phyloP scores from a whole-genome alignment of 1,140 invertebrate species.

The Vanessa tameamea region DNA sequence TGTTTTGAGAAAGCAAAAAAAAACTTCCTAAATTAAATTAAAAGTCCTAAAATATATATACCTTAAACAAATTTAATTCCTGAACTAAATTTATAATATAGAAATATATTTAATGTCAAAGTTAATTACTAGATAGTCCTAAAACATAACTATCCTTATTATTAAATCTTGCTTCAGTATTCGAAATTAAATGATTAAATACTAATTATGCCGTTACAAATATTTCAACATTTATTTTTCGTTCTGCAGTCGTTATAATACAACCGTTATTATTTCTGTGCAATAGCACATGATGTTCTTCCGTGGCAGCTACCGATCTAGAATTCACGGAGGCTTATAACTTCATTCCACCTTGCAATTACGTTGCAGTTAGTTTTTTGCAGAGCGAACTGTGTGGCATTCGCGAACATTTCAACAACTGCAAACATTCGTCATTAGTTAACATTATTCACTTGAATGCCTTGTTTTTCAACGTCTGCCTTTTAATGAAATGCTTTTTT shows the following conservation, averaged over 20 bases:
- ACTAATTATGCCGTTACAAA: too few species aligned
- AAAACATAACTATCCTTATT: too few species aligned
- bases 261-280: conserved; percentile 1
- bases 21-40: too few species aligned
- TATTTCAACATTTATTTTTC: too few species aligned
- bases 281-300: conserved; percentile 22
- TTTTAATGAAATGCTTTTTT: conserved; percentile 60
- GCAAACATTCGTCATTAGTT: conserved; percentile 72
- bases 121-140: too few species aligned
- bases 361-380: conserved; percentile 61
- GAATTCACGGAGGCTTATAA: conserved; percentile 54
- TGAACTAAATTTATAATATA: too few species aligned
- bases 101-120: too few species aligned
- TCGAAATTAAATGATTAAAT: too few species aligned
- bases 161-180: too few species aligned
- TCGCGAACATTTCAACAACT: conserved; percentile 61
- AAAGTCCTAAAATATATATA: too few species aligned
- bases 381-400: conserved; percentile 48
- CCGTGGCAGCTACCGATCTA: conserved; percentile 31
- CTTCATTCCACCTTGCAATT: conserved; percentile 64
- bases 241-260: too few species aligned
- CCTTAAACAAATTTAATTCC: too few species aligned
- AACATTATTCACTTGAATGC: conserved; percentile 63
- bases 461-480: conserved; percentile 64
- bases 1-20: conserved; percentile 3